phyloP scores from a whole-genome alignment of 2,797 vertebrate species.

The Ptychobarbus kaznakovi region DNA sequence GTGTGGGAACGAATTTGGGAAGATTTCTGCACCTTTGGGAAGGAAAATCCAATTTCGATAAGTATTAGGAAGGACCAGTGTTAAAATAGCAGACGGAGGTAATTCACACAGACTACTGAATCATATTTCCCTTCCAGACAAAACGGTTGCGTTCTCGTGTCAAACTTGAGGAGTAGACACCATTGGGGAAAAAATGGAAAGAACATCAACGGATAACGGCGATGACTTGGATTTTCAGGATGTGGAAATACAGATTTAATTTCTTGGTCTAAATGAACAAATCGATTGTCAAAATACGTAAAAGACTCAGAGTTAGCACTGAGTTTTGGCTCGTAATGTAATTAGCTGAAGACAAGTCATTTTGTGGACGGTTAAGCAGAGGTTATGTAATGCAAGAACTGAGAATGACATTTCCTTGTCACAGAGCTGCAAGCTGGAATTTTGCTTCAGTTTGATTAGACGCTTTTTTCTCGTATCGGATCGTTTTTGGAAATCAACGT shows the following conservation, averaged over 20 bases:
- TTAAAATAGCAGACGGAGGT: slow-evolving; percentile 67
- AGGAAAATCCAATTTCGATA: background rate
- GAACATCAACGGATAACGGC: slow-evolving; percentile 23
- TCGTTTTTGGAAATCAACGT: slow-evolving; percentile 61
- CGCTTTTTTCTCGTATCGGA: slow-evolving; percentile 65
- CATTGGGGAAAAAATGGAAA: slow-evolving; percentile 21
- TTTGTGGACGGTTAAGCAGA: slow-evolving; percentile 42
- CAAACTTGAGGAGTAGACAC: slow-evolving; percentile 49
- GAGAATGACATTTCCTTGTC: slow-evolving; percentile 44
- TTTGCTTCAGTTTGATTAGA: slow-evolving; percentile 64
- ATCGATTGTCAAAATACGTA: slow-evolving; percentile 32
- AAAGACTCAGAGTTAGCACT: slow-evolving; percentile 42
- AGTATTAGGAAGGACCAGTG: slow-evolving; percentile 10
- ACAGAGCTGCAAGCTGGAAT: slow-evolving; percentile 12
- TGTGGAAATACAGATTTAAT: slow-evolving; percentile 25
- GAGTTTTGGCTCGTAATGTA: slow-evolving; percentile 30
- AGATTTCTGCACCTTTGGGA: slow-evolving; percentile 15
- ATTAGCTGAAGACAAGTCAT: slow-evolving; percentile 37
- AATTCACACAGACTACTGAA: slow-evolving; percentile 43
- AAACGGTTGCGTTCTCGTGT: slow-evolving; percentile 15
- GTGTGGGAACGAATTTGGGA: slow-evolving; percentile 28
- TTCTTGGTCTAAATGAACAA: slow-evolving; percentile 41
- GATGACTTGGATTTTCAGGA: slow-evolving; percentile 27
- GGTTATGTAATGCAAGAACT: slow-evolving; percentile 53
- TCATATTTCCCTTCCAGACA: slow-evolving; percentile 44